A percentile compares a stretch with the other conserved stretches of the same genome.
These are phyloP conservation scores for Synanthedon formicaeformis DNA, from an alignment of 2,888 invertebrate genomes.

Conservation along the genomic window DNA sequence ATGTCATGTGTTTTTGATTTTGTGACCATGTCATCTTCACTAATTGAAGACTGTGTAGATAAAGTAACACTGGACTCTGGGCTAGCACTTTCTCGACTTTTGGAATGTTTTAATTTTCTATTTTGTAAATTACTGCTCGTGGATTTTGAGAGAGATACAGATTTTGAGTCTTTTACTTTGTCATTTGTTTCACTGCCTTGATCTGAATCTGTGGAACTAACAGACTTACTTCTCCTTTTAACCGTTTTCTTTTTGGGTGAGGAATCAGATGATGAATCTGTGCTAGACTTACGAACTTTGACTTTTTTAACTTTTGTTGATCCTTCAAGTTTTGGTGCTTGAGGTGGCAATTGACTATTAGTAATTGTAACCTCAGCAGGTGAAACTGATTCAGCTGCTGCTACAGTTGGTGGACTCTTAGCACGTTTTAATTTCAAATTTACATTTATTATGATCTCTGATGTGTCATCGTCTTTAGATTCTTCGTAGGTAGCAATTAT, in stretches of 20 bases:
- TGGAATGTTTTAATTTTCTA: slow-evolving; percentile 48
- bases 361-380: slow-evolving; percentile 57
- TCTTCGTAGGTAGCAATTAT: slow-evolving; percentile 35
- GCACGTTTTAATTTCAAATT: slow-evolving; percentile 57
- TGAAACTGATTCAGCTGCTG: slow-evolving; percentile 39
- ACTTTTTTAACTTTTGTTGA: slow-evolving; percentile 38
- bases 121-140: slow-evolving; percentile 36
- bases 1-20: slow-evolving; percentile 45
- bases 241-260: slow-evolving; percentile 47
- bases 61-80: slow-evolving; percentile 64
- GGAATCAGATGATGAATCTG: slow-evolving; percentile 49
- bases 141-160: slow-evolving; percentile 20
- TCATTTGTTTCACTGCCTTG: slow-evolving; percentile 35
- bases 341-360: slow-evolving; percentile 60
- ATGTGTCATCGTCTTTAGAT: slow-evolving; percentile 50
- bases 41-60: slow-evolving; percentile 62
- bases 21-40: slow-evolving; percentile 52
- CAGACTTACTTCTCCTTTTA: slow-evolving; percentile 56
- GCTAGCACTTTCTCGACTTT: slow-evolving; percentile 53
- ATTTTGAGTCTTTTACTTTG: slow-evolving; percentile 20
- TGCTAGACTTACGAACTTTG: slow-evolving; percentile 50
- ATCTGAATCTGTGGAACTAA: slow-evolving; percentile 55
- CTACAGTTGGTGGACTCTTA: slow-evolving; percentile 29
- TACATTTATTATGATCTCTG: slow-evolving; percentile 56
- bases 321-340: slow-evolving; percentile 58